Evolutionary conservation across 1,140 invertebrate genomes (phyloP), one percentile per base, ranked within the genome.

Genomic region (Geopemphigus sp.): DNA sequence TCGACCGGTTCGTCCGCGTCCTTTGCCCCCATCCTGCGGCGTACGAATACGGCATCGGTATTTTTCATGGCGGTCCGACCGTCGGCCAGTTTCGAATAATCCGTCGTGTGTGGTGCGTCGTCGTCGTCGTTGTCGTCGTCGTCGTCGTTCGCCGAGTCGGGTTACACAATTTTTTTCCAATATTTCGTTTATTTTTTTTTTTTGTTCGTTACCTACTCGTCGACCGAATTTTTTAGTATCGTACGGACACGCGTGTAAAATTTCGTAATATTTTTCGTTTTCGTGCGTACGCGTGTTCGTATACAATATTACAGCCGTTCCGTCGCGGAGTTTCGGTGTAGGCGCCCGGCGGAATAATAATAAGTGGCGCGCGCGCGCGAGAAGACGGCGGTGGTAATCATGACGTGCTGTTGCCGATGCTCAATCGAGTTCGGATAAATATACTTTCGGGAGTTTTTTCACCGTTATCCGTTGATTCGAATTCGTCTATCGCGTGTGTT

Each of bases 11-110:
- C 32, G 32, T 8, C 32, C 32, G 56, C 19, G 56, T 45, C 32
- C 72, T 74, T 57, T 74, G 54, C 56, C 39, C 54, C 73, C 56
- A 6, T 59, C 39, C 57, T 24, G 39, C 74, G 39, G 74, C 74
- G 74, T 78, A 78, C 57, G 74, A 78, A 78, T 78, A 78, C 56
- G 57, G 74, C 74, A 78, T 78, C 57, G 74, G 74, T 78, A 78
- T 78, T 39, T 57, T 61, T 59, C 72, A 78, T 78, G 74, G 74
- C 57, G 57, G 57, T 63, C 57, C 74, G 54, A 17, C 57, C 39
- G 39, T 39, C 74, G 22, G 39, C 57, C 56, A 78, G 74, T 78
- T 78, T 50, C 56, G 26, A 78, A 78, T 63, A 78, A 78, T 32
- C 57, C 56, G 74, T 19, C 74, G 74, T 17, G 57, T 14, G 56